Conservation (phyloP, 2,797 vertebrate species). For the Mormyrops attenuatus region DNA sequence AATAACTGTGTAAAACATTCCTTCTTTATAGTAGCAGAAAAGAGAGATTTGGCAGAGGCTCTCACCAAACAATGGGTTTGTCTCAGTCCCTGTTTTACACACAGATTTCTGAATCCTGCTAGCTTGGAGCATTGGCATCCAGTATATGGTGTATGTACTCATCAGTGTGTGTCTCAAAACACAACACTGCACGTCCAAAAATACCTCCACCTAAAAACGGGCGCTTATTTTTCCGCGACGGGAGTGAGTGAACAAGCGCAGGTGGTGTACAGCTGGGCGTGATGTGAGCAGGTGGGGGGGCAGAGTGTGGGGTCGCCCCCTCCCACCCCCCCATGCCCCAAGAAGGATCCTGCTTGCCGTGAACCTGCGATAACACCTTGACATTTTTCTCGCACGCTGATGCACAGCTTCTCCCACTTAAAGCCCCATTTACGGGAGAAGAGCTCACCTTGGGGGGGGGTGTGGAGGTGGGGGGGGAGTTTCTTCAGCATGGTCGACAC, state of each 20-base stretch:
- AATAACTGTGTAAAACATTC: neutral
- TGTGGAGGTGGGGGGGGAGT: neutral
- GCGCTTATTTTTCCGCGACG: neutral
- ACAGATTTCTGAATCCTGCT: neutral
- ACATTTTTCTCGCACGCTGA: conserved; percentile 10
- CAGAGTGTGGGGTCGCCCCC: neutral
- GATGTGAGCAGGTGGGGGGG: neutral
- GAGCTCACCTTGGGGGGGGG: neutral
- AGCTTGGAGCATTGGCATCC: neutral
- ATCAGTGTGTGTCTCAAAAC: neutral
- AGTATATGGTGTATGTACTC: neutral
- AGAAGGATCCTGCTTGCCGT: neutral
- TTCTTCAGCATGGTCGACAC: neutral
- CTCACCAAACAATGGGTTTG: neutral
- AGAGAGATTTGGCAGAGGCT: neutral
- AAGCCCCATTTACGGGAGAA: neutral
- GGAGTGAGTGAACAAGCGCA: neutral
- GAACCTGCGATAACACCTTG: conserved; percentile 3
- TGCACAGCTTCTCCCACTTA: conserved; percentile 16
- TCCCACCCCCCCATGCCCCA: neutral
- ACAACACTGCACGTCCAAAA: neutral
- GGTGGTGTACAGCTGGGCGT: neutral
- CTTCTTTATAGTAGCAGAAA: neutral
- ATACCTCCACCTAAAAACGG: neutral
- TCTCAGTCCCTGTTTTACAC: neutral